Evolutionary conservation across 1,140 invertebrate genomes (phyloP).

Genomic region (Vanessa atalanta): DNA sequence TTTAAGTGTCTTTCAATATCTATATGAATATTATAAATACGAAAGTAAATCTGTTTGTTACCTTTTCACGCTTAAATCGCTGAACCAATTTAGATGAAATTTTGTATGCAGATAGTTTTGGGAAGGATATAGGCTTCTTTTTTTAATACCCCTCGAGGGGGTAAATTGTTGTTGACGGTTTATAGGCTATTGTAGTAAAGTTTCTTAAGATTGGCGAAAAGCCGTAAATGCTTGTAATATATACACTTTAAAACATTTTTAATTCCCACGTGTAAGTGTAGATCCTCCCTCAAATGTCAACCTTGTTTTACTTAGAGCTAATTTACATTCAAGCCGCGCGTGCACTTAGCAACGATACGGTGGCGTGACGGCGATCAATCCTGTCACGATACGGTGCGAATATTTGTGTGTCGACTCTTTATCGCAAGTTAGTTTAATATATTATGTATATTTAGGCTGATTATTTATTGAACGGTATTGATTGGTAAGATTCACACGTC

Average conservation of each 20-base stretch:
- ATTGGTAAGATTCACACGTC: no score
- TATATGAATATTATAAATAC: no score
- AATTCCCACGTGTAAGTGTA: background rate
- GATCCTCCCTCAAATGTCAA: conserved; percentile 7
- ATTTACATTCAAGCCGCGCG: conserved; percentile 18
- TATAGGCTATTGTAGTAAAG: no score
- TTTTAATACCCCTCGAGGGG: no score
- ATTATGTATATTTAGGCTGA: background rate
- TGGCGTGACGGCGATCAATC: conserved; percentile 18
- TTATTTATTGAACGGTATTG: background rate
- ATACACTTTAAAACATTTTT: background rate
- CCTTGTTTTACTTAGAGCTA: background rate
- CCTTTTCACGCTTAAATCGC: no score
- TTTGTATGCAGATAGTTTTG: no score
- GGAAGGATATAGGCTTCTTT: no score
- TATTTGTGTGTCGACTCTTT: conserved; percentile 16
- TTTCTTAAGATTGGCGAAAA: no score
- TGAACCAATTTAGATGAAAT: no score
- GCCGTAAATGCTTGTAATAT: background rate
- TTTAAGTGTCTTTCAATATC: no score
- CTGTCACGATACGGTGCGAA: background rate
- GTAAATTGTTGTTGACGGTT: no score
- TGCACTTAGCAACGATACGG: conserved; percentile 20
- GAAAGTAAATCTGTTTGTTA: no score
- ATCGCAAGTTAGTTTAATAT: background rate